phyloP scores from a whole-genome alignment of 2,797 vertebrate genomes.

The Falco naumanni region DNA sequence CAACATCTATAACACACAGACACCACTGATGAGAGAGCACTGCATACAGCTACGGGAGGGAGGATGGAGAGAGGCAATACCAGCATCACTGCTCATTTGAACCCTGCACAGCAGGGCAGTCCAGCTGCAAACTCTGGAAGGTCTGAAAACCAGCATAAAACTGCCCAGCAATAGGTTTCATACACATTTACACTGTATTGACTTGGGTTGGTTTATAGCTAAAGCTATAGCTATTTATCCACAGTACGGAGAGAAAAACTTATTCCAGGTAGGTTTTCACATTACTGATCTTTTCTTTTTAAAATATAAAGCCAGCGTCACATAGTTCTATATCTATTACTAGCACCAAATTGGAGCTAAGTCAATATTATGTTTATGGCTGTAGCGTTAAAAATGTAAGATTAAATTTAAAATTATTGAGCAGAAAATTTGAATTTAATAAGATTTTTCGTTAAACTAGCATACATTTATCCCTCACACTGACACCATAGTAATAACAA shows the following conservation, averaged over 20 bases:
- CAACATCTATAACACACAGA: background rate
- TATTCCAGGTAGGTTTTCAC: slow-evolving; percentile 10
- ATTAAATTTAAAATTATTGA: slow-evolving; percentile 16
- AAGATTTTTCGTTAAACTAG: background rate
- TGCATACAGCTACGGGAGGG: background rate
- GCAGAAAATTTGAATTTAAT: slow-evolving; percentile 41
- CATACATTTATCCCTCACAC: background rate
- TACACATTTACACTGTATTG: background rate
- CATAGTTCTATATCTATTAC: background rate
- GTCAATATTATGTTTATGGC: background rate
- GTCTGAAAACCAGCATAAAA: background rate
- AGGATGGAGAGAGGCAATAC: background rate
- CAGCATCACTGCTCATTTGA: accelerated
- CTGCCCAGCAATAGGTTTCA: background rate
- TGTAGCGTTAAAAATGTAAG: background rate
- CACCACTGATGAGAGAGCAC: no score
- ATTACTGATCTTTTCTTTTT: background rate
- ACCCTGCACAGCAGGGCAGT: no score
- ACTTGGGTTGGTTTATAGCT: background rate
- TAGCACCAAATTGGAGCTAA: background rate
- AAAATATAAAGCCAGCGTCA: background rate
- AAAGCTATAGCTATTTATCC: background rate
- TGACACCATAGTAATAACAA: background rate
- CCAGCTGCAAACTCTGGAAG: background rate
- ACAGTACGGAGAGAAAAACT: background rate